phyloP scores from a whole-genome alignment of 2,113 vertebrate genomes.

The Tor tambroides region DNA sequence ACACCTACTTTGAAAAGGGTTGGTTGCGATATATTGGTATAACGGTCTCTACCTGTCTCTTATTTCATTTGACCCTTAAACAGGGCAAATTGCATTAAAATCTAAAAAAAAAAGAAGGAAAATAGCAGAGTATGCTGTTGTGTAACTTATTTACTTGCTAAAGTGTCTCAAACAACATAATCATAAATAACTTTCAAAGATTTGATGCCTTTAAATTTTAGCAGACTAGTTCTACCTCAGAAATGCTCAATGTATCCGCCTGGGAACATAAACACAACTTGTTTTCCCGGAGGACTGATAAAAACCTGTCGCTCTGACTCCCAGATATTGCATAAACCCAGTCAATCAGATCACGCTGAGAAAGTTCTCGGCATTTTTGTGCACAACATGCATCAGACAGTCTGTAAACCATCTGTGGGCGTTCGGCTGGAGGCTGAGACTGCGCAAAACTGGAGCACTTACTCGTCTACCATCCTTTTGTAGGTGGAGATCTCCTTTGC shows the following conservation, averaged over 20 bases:
- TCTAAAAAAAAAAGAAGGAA: not conserved
- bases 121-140: not conserved
- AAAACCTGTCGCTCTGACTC: not conserved
- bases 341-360: conserved; percentile 1
- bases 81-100: not conserved
- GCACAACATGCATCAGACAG: not conserved
- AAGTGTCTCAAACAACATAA: too few relatives aligned
- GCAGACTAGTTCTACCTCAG: not conserved
- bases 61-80: not conserved
- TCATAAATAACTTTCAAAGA: not conserved
- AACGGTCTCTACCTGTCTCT: not conserved
- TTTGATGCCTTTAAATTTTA: not conserved
- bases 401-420: conserved; percentile 19
- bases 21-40: not conserved
- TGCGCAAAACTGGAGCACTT: conserved; percentile 66
- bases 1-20: not conserved
- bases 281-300: not conserved
- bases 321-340: conserved; percentile 15
- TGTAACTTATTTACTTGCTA: not conserved
- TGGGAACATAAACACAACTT: not conserved
- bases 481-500: conserved; percentile 98
- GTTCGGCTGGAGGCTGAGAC: conserved; percentile 8
- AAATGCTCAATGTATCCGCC: not conserved
- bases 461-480: conserved; percentile 99
- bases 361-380: not conserved